phyloP scores from a whole-genome alignment of 2,113 vertebrate species.

The Ictidomys tridecemlineatus region DNA sequence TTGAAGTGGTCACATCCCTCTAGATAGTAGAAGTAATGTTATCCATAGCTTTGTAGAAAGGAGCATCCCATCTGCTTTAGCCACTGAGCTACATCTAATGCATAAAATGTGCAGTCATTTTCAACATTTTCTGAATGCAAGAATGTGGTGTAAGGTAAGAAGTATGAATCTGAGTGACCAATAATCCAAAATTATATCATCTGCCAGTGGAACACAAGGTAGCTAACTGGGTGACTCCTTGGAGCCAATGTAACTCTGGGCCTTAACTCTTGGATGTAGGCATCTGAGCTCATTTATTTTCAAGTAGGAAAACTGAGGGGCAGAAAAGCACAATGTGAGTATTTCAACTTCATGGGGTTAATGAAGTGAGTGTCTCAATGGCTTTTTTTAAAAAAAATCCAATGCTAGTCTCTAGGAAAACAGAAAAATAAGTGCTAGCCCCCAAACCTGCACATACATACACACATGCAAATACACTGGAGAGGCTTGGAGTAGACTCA shows the following conservation, averaged over 20 bases:
- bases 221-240: neutral
- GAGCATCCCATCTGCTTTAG: neutral
- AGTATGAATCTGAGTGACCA: constrained; percentile 5
- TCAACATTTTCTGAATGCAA: neutral
- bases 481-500: neutral
- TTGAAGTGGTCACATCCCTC: neutral
- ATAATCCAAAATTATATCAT: neutral
- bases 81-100: constrained; percentile 28
- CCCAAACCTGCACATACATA: neutral
- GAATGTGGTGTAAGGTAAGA: neutral
- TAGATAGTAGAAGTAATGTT: neutral
- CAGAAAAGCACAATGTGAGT: neutral
- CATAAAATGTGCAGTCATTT: neutral
- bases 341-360: neutral
- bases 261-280: neutral
- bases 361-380: neutral
- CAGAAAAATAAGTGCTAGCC: neutral
- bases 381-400: too few relatives aligned
- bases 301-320: neutral
- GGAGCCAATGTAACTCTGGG: too few relatives aligned
- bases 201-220: neutral
- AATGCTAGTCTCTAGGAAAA: neutral
- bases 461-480: too few relatives aligned
- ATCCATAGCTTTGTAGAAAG: neutral
- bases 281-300: neutral